Evolutionary conservation across 2,113 vertebrate genomes (phyloP), one percentile per base, ranked within the genome.

Genomic region (Ctenomys sociabilis): DNA sequence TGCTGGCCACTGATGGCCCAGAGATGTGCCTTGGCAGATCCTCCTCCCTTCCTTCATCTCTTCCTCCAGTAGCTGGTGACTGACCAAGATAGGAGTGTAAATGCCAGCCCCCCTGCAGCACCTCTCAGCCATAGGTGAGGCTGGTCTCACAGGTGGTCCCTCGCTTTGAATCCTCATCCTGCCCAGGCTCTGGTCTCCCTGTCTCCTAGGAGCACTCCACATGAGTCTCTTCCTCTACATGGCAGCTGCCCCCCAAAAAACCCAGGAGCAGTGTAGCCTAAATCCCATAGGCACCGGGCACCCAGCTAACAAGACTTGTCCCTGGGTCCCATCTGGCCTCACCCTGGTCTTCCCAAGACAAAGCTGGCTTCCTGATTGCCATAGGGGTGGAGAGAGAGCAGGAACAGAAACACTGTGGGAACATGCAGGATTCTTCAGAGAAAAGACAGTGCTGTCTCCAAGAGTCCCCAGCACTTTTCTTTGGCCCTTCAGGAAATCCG

Each of bases 261-360:
- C 7, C 49, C 26, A 10, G 26, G 40, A 64, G 59, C 49, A 26
- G 21, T 2, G 12, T 13, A 13, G 54, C 0, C 10, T 40, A 35
- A 22, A 68, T 21, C 83, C 87, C 73, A 92, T 0, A 28, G 80
- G 35, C 85, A 22, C 37, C 64, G 61, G 77, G 85, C 10, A 3
- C 93, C 59, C 28, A 32, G 63, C 43, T 64, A 75, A 32, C 16
- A 72, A 12, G 22, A 59, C 37, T 52, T 63, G 13, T 3, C 88
- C 14, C 83, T 85, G 84, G 70, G 73, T 59, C 49, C 24, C 1
- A 7, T 93, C 40, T 40, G 70, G 96, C 95, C 91, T 96, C 88
- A 0, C 28, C 45, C 54, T 70, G 87, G 45, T 70, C 52, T 66
- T 91, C 70, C 82, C 83, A 73, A 40, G 14, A 28, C 96, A 66